Conservation (phyloP, 2,888 invertebrate species). For the Heliconius aoede region DNA sequence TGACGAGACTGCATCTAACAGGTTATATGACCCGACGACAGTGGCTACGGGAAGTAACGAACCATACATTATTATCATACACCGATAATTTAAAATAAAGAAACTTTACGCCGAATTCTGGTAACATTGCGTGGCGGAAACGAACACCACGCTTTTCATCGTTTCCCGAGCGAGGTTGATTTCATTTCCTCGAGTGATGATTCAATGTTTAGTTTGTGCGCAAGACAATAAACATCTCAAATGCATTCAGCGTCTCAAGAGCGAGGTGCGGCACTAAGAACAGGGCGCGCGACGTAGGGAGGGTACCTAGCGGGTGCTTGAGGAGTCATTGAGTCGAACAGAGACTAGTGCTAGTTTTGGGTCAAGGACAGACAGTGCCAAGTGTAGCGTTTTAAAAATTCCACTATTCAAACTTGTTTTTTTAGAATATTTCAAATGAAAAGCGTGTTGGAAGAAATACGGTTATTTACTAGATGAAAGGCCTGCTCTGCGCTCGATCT, state of each 20-base stretch:
- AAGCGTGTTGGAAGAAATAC: not conserved
- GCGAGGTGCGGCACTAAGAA: constrained; percentile 35
- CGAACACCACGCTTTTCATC: too few species aligned
- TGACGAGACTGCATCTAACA: too few species aligned
- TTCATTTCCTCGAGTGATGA: not conserved
- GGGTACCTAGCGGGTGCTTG: constrained; percentile 30
- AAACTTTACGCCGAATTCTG: too few species aligned
- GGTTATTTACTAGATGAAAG: constrained; percentile 10
- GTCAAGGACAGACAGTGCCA: constrained; percentile 71
- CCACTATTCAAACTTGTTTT: constrained; percentile 45
- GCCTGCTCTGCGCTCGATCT: not conserved
- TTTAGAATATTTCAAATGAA: constrained; percentile 13
- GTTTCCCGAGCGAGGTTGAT: too few species aligned
- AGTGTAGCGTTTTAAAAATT: constrained; percentile 53
- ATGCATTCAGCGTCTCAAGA: constrained; percentile 20
- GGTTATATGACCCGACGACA: too few species aligned
- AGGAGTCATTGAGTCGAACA: constrained; percentile 46
- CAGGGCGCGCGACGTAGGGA: constrained; percentile 36
- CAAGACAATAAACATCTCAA: not conserved
- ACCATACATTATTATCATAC: too few species aligned
- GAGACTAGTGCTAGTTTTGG: constrained; percentile 72
- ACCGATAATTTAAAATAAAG: too few species aligned
- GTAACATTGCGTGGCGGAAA: too few species aligned
- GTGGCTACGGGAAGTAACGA: too few species aligned
- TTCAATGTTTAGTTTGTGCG: not conserved